A percentile compares a stretch with the other conserved stretches of the same genome.
These are phyloP conservation scores for Callorhinus ursinus DNA, from an alignment of 2,113 vertebrate species.

Conservation along the genomic window DNA sequence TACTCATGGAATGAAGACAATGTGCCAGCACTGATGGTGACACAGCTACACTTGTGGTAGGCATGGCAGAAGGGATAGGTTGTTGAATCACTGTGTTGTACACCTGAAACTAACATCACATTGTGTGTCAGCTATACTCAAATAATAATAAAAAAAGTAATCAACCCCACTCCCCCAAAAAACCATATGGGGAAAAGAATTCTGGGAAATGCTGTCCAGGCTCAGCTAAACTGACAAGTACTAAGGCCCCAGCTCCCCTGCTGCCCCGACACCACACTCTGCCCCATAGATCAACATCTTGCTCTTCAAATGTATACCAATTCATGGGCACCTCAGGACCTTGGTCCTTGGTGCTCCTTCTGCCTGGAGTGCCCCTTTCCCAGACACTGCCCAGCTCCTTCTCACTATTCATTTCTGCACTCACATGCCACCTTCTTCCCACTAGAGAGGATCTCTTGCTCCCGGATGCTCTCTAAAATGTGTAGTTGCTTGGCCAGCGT, in stretches of 20 bases:
- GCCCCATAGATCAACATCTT: neutral
- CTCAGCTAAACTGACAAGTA: neutral
- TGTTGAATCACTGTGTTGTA: neutral
- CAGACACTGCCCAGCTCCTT: neutral
- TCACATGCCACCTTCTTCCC: neutral
- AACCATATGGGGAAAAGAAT: neutral
- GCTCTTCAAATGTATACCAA: neutral
- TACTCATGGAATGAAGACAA: neutral
- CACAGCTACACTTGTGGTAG: neutral
- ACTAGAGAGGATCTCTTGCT: neutral
- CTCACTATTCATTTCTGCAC: neutral
- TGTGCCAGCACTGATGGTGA: neutral
- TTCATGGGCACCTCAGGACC: neutral
- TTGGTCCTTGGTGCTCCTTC: neutral
- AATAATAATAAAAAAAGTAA: neutral
- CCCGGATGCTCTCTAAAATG: neutral
- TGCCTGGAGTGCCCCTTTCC: neutral
- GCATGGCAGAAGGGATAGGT: neutral
- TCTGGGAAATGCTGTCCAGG: neutral
- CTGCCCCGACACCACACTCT: neutral
- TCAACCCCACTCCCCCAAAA: neutral
- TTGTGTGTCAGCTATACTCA: neutral
- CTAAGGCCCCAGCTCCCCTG: neutral
- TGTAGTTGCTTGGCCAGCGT: neutral
- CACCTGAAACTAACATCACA: neutral